Base-by-base conservation (phyloP, 2,113 vertebrate genomes). In the Lamprologus ornatipinnis region DNA sequence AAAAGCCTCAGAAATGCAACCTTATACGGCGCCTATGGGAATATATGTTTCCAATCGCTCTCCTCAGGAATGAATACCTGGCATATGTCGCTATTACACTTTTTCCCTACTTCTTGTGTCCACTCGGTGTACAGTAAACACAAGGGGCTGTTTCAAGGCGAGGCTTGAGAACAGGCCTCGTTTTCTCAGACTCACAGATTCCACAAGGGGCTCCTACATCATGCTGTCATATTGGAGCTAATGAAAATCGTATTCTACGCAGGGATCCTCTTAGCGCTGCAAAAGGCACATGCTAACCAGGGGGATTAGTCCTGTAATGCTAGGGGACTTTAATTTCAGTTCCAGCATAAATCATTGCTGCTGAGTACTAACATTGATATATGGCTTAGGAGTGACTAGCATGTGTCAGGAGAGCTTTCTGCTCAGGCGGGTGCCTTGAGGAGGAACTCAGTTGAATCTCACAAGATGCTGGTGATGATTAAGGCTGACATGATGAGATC, bases 311-410 rank as follows among this genome's bases (percentile, higher is more conserved):
- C 79, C 68, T 79, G 85, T 87, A 92, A 89, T 85, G 84, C 92
- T 70, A 65, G 68, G 89, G 86, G 92, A 94, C 92, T 91, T 93
- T 91, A 85, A 96, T 96, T 95, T 95, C 92, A 91, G 89, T 91
- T 86, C 63, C 80, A 37, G 85, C 89, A 87, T 92, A 91, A 94
- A 90, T 95, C 91, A 90, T 90, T 60, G 9, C 87, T 57, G 85
- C 87, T 63, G 57, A 91, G 89, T 89, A 28, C 84, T 53, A 88
- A 87, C 91, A 80, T 65, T 92, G 93, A 94, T 92, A 87, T 90
- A 91, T 90, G 87, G 86, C 89, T 92, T 68, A 86, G 45, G 75
- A 65, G 80, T 54, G 88, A 87, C 87, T 45, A 10, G 84, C 26
- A 73, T 81, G 80, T 82, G 83, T 89, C 82, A 31, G 84, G 6